Evolutionary conservation across 2,797 vertebrate species (phyloP), one percentile per base, ranked within the genome.

Genomic region (Allobates femoralis): DNA sequence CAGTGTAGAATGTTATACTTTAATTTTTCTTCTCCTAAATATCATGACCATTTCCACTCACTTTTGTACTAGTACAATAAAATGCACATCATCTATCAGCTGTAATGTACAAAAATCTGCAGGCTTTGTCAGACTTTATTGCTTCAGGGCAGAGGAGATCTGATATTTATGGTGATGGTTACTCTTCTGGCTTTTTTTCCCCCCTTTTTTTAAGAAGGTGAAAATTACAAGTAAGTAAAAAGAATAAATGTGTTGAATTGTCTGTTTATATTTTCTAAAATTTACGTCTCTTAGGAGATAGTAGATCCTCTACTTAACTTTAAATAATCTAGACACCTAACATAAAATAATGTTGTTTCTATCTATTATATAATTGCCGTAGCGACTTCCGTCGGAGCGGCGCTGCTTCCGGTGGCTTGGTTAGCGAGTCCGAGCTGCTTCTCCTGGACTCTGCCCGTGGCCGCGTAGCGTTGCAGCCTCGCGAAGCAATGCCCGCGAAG

Each of bases 61-160:
- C 21, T 69, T 75, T 30, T 56, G 62, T 85, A 69, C 62, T 34
- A 69, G 69, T 66, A 85, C 51, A 82, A 75, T 81, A 71, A 86
- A 86, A 86, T 73, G 34, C 37, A 60, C 62, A 85, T 85, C 76
- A 85, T 79, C 64, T 79, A 79, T 86, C 77, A 74, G 67, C 12
- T 74, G 62, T 81, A 81, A 81, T 81, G 78, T 74, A 86, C 77
- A 81, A 62, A 86, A 74, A 74, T 74, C 26, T 81, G 64, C 66
- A 30, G 50, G 78, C 32, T 85, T 85, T 85, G 76, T 41, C 76
- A 80, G 84, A 19, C 53, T 62, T 81, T 86, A 81, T 74, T 86
- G 84, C 84, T 73, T n/a, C 34, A 75, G 67, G 78, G 84, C 67
- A 86, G 77, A 34, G 30, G 66, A 79, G 78, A 86, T 81, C 28